A percentile compares a stretch with the other conserved stretches of the same genome.
Conservation (phyloP, 2,797 vertebrate genomes). For the Masticophis lateralis region DNA sequence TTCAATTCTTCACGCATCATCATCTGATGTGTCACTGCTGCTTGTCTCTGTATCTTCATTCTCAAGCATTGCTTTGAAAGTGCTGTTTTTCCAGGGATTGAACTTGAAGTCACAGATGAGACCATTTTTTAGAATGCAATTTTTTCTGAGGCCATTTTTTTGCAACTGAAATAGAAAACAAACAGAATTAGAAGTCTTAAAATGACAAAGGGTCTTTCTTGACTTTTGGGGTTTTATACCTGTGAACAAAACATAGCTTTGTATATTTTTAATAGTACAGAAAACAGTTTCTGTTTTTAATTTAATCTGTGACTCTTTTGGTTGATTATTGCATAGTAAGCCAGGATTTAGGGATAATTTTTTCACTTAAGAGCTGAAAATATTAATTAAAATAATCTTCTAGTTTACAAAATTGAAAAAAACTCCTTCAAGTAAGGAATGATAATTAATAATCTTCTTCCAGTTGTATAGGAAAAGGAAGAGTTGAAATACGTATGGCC, state of each 20-base stretch:
- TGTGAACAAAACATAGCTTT: neutral
- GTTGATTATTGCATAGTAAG: neutral
- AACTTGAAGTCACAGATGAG: conserved; percentile 72
- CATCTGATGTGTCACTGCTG: conserved; percentile 82
- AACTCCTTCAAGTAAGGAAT: neutral
- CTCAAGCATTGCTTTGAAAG: conserved; percentile 69
- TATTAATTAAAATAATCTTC: neutral
- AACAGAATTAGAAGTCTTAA: neutral
- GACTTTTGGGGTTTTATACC: neutral
- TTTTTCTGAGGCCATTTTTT: conserved; percentile 78
- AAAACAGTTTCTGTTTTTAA: neutral
- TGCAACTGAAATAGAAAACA: conserved; percentile 71
- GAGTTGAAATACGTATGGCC: neutral
- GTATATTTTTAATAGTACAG: neutral
- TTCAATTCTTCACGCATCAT: conserved; percentile 70
- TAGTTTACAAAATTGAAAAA: neutral
- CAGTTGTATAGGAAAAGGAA: neutral
- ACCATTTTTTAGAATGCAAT: conserved; percentile 75
- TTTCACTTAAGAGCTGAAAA: neutral
- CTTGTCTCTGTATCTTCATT: conserved; percentile 79
- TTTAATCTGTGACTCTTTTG: neutral
- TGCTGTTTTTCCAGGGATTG: conserved; percentile 73
- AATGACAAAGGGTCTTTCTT: neutral
- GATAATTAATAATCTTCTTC: neutral
- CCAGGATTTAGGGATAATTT: neutral